phyloP scores from a whole-genome alignment of 1,140 invertebrate genomes.

The Oreohelix idahoensis region DNA sequence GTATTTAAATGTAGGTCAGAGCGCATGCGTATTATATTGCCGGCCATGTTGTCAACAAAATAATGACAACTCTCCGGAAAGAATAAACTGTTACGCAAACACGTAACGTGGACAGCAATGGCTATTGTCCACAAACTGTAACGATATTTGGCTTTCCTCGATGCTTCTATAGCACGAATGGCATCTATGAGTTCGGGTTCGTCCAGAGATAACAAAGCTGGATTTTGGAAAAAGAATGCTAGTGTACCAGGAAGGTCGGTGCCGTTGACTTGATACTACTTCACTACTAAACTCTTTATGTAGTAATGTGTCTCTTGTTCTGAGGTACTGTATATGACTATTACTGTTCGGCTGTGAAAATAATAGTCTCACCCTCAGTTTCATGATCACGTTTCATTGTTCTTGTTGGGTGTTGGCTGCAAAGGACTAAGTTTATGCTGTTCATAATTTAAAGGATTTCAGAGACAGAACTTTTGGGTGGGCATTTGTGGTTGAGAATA shows the following conservation, averaged over 20 bases:
- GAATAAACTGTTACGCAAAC: conserved; percentile 24
- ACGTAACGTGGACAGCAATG: neutral
- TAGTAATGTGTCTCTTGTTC: too few relatives aligned
- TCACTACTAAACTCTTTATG: too few relatives aligned
- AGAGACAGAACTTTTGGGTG: too few relatives aligned
- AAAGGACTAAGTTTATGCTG: too few relatives aligned
- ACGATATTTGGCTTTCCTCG: neutral
- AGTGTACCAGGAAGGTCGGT: conserved; percentile 60
- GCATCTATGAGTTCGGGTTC: conserved; percentile 43
- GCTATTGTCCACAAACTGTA: neutral
- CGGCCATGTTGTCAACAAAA: conserved; percentile 51
- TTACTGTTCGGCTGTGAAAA: too few relatives aligned
- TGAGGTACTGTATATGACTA: too few relatives aligned
- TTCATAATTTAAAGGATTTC: too few relatives aligned
- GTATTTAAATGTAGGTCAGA: neutral
- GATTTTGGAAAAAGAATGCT: conserved; percentile 62
- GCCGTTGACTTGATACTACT: too few relatives aligned
- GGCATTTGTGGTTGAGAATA: too few relatives aligned
- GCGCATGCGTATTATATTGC: conserved; percentile 41
- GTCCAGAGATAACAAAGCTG: conserved; percentile 48
- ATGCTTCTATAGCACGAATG: conserved; percentile 20
- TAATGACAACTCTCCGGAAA: neutral
- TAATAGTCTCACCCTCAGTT: too few relatives aligned
- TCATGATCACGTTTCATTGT: too few relatives aligned
- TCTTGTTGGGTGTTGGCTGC: too few relatives aligned